Conservation (phyloP, 1,140 invertebrate species). For the Trinorchestia longiramus region DNA sequence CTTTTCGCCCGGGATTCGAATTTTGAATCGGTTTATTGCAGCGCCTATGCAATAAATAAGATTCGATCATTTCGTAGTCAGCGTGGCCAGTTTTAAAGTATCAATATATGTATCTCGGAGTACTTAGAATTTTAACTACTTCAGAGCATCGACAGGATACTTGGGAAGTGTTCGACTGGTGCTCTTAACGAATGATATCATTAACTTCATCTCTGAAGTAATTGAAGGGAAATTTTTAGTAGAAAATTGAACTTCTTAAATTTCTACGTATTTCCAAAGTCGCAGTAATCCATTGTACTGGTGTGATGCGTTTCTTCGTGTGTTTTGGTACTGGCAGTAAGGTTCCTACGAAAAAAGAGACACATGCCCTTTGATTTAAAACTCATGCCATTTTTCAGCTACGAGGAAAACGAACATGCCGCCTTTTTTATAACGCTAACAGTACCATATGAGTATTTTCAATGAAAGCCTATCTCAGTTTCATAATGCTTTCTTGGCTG, state of each 20-base stretch:
- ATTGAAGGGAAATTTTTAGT: background rate
- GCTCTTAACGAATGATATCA: background rate
- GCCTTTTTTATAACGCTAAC: background rate
- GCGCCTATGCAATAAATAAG: background rate
- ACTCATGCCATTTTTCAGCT: background rate
- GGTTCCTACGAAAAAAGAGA: background rate
- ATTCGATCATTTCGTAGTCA: background rate
- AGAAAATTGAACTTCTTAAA: background rate
- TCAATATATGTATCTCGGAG: background rate
- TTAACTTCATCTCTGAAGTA: background rate
- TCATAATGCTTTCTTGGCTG: background rate
- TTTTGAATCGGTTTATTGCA: conserved; percentile 15
- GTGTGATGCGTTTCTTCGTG: background rate
- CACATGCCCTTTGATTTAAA: background rate
- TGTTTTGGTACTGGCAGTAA: background rate
- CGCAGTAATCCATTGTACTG: background rate
- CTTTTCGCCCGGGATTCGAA: conserved; percentile 20
- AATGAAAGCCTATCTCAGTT: background rate
- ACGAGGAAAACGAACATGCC: background rate
- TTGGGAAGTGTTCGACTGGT: background rate
- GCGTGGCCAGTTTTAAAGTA: background rate
- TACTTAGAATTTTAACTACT: background rate
- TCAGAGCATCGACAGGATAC: background rate
- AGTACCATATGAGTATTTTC: background rate
- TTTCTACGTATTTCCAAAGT: background rate